Base-by-base conservation (phyloP, 2,888 invertebrate species). In the Idaea aversata region DNA sequence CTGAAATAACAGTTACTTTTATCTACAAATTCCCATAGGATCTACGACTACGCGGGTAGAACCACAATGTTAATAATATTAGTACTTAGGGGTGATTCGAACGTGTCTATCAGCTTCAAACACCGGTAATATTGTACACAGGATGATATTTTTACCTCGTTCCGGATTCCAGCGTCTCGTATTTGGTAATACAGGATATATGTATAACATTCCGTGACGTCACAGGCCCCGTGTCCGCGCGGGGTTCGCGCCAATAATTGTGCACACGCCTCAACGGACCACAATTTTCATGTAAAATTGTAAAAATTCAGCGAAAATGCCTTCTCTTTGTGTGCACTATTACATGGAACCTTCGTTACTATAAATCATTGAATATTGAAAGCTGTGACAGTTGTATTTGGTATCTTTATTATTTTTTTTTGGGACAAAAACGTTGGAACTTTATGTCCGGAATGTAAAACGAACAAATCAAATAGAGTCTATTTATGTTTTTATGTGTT, bases 211-310 rank as follows among this genome's bases (percentile, higher is more conserved):
- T 66, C 63, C 64, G 34, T 64, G 63, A 61, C 67, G 67, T 61
- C 65, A 67, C 59, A 47, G 67, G 25, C 6, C 34, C 25, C 47
- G 47, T 47, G 59, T 62, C 64, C 62, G 61, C 34, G 62, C 69
- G 71, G 69, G 66, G 67, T 73, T 72, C 74, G 70, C 63, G 65
- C 77, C 86, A 66, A 86, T 86, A 86, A 86, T 86, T 86, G 86
- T 84, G 85, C 78, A 80, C 78, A 73, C 83, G 82, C 84, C 68
- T 80, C 80, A 76, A 59, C 71, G 81, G 65, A 69, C 77, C 65
- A 68, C 81, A 82, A 85, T 84, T 82, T 84, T 78, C 80, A 82
- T 81, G 79, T 80, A 81, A n/a, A 82, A 85, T 81, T 81, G 80
- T 78, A 79, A 82, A 82, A 75, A 77, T 70, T 69, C 69, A 65